Conservation (phyloP, 1,140 invertebrate genomes). For the Meloidogyne chitwoodi region DNA sequence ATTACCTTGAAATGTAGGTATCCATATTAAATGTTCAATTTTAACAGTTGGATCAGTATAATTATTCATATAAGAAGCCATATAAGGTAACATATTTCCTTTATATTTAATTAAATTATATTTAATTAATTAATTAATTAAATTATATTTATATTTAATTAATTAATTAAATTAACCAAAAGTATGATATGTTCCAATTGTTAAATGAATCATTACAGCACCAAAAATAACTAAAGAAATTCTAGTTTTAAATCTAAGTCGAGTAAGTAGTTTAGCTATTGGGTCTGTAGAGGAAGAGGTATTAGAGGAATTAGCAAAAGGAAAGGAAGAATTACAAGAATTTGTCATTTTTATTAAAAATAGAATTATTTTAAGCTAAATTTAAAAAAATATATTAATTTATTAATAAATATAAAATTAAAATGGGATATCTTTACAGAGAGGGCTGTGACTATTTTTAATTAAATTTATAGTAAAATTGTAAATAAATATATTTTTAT, state of each 20-base stretch:
- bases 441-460: too few relatives aligned
- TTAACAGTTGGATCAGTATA: slow-evolving; percentile 47
- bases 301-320: not conserved
- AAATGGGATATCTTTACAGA: too few relatives aligned
- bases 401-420: too few relatives aligned
- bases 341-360: not conserved
- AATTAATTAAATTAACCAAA: slow-evolving; percentile 45
- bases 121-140: not conserved
- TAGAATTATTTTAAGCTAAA: not conserved
- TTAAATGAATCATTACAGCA: slow-evolving; percentile 56
- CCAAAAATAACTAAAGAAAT: slow-evolving; percentile 52
- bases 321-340: not conserved
- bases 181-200: slow-evolving; percentile 58
- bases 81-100: slow-evolving; percentile 60
- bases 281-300: slow-evolving; percentile 28
- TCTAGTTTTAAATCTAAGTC: slow-evolving; percentile 14
- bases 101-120: slow-evolving; percentile 1
- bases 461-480: too few relatives aligned
- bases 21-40: slow-evolving; percentile 55
- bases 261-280: slow-evolving; percentile 29
- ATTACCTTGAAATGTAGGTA: slow-evolving; percentile 50
- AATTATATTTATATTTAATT: not conserved
- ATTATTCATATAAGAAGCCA: slow-evolving; percentile 60
- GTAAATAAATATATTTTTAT: too few relatives aligned
- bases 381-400: too few relatives aligned